These are phyloP conservation scores for Poecilia velifera DNA, from an alignment of 2,797 vertebrate species.

Conservation along the genomic window DNA sequence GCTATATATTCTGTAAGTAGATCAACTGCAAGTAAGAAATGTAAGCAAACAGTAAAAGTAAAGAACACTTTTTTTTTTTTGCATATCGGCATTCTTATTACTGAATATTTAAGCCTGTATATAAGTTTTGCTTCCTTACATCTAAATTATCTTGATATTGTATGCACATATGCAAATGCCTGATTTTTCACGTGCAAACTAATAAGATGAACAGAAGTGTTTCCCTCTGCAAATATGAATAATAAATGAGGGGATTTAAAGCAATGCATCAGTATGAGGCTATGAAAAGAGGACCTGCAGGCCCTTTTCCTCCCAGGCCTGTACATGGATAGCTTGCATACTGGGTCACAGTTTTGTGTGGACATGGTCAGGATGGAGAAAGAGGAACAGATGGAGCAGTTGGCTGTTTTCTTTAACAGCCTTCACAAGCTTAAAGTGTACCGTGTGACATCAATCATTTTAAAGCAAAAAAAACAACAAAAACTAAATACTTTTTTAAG, in stretches of 20 bases:
- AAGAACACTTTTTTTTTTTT: neutral
- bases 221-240: neutral
- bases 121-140: neutral
- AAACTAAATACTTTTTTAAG: neutral
- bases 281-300: neutral
- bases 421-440: neutral
- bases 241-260: neutral
- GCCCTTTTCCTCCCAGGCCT: neutral
- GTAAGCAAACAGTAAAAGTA: neutral
- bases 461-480: neutral
- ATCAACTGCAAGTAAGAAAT: neutral
- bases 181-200: neutral
- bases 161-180: neutral
- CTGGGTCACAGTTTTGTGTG: constrained; percentile 4
- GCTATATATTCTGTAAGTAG: neutral
- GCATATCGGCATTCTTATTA: neutral
- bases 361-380: constrained; percentile 4
- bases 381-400: constrained; percentile 6
- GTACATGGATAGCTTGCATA: neutral
- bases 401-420: constrained; percentile 5
- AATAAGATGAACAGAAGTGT: neutral
- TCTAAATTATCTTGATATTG: neutral
- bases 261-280: neutral
- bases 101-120: neutral
- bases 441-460: neutral